phyloP scores from a whole-genome alignment of 1,140 invertebrate species.

The Hyphantria cunea region DNA sequence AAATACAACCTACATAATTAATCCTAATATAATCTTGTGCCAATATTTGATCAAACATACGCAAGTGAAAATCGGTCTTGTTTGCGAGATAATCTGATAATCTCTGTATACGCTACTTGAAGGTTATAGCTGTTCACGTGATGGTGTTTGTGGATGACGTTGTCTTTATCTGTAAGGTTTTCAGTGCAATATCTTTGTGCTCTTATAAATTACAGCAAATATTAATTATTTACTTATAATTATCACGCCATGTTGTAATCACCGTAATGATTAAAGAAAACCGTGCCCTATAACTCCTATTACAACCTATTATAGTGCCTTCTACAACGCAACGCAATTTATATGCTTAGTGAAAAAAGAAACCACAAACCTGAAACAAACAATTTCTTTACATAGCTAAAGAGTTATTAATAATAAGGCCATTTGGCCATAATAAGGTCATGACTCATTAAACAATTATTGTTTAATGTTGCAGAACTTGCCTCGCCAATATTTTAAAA shows the following conservation, averaged over 20 bases:
- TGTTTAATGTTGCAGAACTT: too few relatives aligned
- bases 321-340: too few relatives aligned
- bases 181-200: neutral
- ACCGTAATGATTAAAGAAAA: too few relatives aligned
- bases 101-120: slow-evolving; percentile 16
- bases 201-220: neutral
- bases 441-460: too few relatives aligned
- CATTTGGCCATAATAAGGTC: too few relatives aligned
- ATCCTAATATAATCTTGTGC: too few relatives aligned
- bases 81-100: slow-evolving; percentile 17
- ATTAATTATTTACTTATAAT: neutral
- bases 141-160: neutral
- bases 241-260: neutral
- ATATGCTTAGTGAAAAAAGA: too few relatives aligned
- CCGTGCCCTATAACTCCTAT: too few relatives aligned
- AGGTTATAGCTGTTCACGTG: slow-evolving; percentile 6
- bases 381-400: too few relatives aligned
- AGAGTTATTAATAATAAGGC: too few relatives aligned
- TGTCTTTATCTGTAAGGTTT: slow-evolving; percentile 8
- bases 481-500: neutral
- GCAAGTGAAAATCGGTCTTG: slow-evolving; percentile 13
- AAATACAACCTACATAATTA: neutral
- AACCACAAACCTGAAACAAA: too few relatives aligned
- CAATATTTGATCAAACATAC: slow-evolving; percentile 5
- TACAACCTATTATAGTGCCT: too few relatives aligned